Evolutionary conservation across 2,113 vertebrate species (phyloP), one percentile per base, ranked within the genome.

Genomic region (Serilophus lunatus): DNA sequence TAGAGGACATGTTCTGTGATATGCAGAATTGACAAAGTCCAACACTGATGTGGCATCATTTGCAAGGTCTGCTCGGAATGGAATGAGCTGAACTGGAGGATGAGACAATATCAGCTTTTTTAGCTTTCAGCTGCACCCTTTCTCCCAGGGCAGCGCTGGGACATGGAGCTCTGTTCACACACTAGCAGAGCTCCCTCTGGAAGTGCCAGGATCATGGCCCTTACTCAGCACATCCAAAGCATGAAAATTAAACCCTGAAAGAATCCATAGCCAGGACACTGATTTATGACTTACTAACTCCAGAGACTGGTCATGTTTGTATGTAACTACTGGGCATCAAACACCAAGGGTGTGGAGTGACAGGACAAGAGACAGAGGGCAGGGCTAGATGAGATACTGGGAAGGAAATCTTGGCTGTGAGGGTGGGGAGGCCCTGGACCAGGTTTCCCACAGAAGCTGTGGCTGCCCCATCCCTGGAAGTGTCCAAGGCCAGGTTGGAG

Each of bases 401-500:
- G 31, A 6, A 17, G 25, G 6, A 38, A n/a, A 9, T 44, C 8
- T 29, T 53, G n/a, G 24, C 47, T 63, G 56, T 0, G 0, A 54
- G 29, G n/a, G 47, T 40, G 70, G 54, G 45, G 3, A 82, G 70
- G 38, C 17, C 86, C 61, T 76, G 86, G 53, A 53, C 13, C 61
- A 82, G 70, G 53, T 25, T 61, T 38, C 70, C 78, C 78, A 82
- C 78, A 82, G 53, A 8, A 61, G 78, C 87, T 68, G 69, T 2
- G 69, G 53, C 53, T 89, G 69, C 24, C 61, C 69, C 86, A 76
- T 90, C 79, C 70, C 47, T 76, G 79, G 70, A 42, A 76, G 40
- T 69, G 70, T 1, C 79, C 87, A 35, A 76, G 63, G 54, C 13
- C 87, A 76, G 70, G 40, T 0, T 69, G 54, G 79, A 90, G 70